phyloP scores from a whole-genome alignment of 2,797 vertebrate species.

The Acrossocheilus wenchowensis region DNA sequence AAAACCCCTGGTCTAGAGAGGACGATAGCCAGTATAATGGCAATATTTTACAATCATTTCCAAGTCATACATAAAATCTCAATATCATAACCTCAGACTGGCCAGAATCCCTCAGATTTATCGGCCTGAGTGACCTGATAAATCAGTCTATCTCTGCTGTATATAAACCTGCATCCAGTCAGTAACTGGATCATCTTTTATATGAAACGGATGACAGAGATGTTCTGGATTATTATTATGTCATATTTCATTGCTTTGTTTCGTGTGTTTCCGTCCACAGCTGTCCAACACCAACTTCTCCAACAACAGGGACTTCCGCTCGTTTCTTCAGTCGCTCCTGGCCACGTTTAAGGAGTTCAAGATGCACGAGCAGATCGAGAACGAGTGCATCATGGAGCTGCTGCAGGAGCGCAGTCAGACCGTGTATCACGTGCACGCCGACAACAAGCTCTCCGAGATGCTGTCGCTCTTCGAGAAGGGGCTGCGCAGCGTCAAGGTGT shows the following conservation, averaged over 20 bases:
- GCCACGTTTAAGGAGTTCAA: slow-evolving; percentile 99
- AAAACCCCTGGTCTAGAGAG: neutral
- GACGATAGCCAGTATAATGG: neutral
- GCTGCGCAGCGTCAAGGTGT: slow-evolving; percentile 92
- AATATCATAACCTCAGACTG: neutral
- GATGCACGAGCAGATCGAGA: slow-evolving; percentile 99
- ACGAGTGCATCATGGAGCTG: slow-evolving; percentile 94
- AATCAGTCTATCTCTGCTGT: neutral
- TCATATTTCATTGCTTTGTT: no score
- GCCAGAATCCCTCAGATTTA: neutral
- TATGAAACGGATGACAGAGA: neutral
- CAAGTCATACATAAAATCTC: neutral
- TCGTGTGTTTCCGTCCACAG: slow-evolving; percentile 69
- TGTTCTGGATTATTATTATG: no score
- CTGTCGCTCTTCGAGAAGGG: slow-evolving; percentile 96
- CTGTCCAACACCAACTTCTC: slow-evolving; percentile 99
- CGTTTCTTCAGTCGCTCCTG: slow-evolving; percentile 93
- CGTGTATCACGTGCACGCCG: slow-evolving; percentile 94
- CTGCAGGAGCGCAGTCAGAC: slow-evolving; percentile 94
- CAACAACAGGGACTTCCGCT: slow-evolving; percentile 97
- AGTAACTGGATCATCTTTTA: neutral
- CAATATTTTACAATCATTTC: neutral
- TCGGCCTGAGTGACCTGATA: neutral
- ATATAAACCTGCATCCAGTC: neutral
- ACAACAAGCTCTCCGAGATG: slow-evolving; percentile 99